Evolutionary conservation across 1,140 invertebrate species (phyloP).

Genomic region (Hormaphis cornu): DNA sequence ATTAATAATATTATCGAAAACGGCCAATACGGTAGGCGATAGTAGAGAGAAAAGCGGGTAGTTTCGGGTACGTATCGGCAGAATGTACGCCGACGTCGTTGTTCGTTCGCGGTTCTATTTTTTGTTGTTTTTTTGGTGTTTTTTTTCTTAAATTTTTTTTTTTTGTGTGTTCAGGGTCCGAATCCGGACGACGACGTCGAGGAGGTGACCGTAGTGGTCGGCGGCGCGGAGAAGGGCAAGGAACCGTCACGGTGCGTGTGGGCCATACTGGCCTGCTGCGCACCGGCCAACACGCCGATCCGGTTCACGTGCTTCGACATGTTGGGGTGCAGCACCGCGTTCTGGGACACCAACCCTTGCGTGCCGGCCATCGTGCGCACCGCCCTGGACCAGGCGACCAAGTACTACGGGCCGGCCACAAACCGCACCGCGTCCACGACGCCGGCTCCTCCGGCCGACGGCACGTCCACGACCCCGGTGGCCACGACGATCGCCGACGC

Average conservation of each 20-base stretch:
- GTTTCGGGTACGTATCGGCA: no score
- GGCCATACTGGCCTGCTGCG: conserved; percentile 59
- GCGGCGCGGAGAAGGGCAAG: conserved; percentile 6
- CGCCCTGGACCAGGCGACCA: conserved; percentile 45
- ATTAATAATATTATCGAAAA: no score
- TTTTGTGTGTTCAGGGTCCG: neutral
- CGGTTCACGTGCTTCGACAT: conserved; percentile 54
- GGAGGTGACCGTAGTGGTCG: neutral
- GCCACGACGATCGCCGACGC: neutral
- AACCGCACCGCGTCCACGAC: neutral
- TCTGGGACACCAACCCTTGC: conserved; percentile 55
- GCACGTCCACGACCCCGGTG: neutral
- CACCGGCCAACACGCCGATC: conserved; percentile 41
- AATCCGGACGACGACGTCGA: conserved; percentile 13
- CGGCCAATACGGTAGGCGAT: no score
- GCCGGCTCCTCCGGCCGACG: neutral
- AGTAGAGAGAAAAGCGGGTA: no score
- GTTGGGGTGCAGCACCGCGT: conserved; percentile 53
- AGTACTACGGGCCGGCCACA: conserved; percentile 42
- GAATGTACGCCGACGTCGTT: no score
- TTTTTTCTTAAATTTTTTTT: no score
- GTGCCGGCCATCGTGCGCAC: conserved; percentile 45
- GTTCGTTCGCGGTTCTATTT: no score
- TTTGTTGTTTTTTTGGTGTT: no score
- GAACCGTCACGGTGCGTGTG: conserved; percentile 51